Conservation (phyloP, 2,797 vertebrate genomes). For the Thalassophryne amazonica region DNA sequence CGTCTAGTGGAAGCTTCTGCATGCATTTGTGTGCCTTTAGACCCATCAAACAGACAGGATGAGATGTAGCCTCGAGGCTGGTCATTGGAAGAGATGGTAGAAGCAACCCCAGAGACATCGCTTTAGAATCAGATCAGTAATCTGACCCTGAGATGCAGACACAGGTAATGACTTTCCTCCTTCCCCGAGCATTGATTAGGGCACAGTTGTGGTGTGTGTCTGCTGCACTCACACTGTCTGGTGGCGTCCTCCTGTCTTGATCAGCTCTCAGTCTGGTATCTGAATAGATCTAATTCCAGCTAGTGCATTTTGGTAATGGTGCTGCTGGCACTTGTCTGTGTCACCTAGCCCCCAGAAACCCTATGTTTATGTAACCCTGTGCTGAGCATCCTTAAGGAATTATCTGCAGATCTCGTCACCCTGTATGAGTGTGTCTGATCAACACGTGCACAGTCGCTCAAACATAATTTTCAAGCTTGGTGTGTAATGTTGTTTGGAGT, state of each 20-base stretch:
- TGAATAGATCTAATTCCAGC: conserved; percentile 82
- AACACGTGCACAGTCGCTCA: background rate
- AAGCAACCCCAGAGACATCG: conserved; percentile 59
- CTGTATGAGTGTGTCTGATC: conserved; percentile 13
- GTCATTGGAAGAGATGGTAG: conserved; percentile 55
- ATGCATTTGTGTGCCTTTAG: conserved; percentile 37
- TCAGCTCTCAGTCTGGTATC: conserved; percentile 82
- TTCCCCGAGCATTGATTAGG: conserved; percentile 78
- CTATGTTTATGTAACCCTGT: conserved; percentile 26
- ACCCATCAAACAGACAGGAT: conserved; percentile 51
- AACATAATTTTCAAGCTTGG: conserved; percentile 1
- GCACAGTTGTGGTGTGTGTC: conserved; percentile 50
- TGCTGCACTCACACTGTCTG: conserved; percentile 62
- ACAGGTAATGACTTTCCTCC: conserved; percentile 80
- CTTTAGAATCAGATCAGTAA: conserved; percentile 77
- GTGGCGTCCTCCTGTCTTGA: conserved; percentile 85
- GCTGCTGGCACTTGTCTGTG: conserved; percentile 52
- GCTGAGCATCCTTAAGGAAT: conserved; percentile 3
- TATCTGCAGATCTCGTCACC: conserved; percentile 38
- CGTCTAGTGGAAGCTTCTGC: conserved; percentile 5
- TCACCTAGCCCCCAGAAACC: conserved; percentile 37
- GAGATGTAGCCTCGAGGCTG: conserved; percentile 54
- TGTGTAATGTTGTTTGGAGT: conserved; percentile 40
- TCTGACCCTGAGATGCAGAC: conserved; percentile 77
- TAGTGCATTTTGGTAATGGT: conserved; percentile 80